Conservation (phyloP, 2,113 vertebrate genomes). For the Lepidothrix coronata region DNA sequence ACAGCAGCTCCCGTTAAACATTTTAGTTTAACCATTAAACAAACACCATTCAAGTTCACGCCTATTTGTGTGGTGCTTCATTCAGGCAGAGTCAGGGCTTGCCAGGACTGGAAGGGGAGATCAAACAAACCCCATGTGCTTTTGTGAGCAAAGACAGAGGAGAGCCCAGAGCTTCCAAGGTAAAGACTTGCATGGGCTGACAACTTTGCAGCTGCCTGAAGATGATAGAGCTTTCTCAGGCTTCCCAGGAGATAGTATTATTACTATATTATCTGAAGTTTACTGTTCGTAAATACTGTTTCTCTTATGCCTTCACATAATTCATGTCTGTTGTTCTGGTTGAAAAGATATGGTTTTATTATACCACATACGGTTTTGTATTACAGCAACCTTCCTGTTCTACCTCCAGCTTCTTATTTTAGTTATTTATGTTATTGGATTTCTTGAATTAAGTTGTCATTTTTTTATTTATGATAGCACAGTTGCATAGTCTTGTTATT, state of each 20-base stretch:
- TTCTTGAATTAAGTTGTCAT: neutral
- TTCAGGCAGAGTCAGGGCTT: neutral
- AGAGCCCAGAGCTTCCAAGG: neutral
- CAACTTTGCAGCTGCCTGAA: neutral
- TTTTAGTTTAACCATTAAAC: neutral
- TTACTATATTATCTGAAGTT: neutral
- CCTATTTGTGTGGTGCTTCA: neutral
- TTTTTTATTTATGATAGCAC: neutral
- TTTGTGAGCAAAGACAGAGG: neutral
- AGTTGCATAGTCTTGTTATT: neutral
- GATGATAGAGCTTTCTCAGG: neutral
- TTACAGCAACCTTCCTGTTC: neutral
- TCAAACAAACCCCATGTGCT: constrained; percentile 16
- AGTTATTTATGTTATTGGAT: neutral
- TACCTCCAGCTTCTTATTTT: neutral
- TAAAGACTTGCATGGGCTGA: neutral
- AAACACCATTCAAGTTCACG: neutral
- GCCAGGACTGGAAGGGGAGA: constrained; percentile 38
- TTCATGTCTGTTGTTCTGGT: neutral
- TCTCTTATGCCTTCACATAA: neutral
- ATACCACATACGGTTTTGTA: neutral
- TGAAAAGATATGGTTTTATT: neutral
- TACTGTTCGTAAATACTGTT: neutral
- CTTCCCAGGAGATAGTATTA: neutral
- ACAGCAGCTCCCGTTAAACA: neutral